These are phyloP conservation scores for Sipha flava DNA, from an alignment of 1,140 invertebrate genomes.

Conservation along the genomic window DNA sequence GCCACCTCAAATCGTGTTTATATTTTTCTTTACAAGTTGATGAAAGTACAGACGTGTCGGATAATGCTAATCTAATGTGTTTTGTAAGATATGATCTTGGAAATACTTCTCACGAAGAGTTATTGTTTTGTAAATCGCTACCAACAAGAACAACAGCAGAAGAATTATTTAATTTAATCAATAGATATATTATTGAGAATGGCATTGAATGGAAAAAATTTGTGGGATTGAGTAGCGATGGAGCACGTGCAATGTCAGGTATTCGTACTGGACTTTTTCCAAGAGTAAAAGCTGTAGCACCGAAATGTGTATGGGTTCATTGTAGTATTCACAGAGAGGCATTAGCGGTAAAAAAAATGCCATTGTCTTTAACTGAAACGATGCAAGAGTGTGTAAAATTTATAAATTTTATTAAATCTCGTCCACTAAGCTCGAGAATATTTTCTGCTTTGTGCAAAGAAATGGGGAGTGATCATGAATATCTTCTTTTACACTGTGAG, in stretches of 20 bases:
- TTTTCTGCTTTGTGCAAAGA: too few species aligned
- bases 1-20: too few species aligned
- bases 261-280: not conserved
- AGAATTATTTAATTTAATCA: not conserved
- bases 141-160: not conserved
- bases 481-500: too few species aligned
- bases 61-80: too few species aligned
- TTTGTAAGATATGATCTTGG: too few species aligned
- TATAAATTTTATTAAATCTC: too few species aligned
- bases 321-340: slow-evolving; percentile 33
- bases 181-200: not conserved
- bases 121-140: too few species aligned
- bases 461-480: too few species aligned
- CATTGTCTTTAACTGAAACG: slow-evolving; percentile 14
- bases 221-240: slow-evolving; percentile 9
- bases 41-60: too few species aligned
- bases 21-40: too few species aligned
- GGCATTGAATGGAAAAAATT: not conserved
- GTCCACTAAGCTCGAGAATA: too few species aligned
- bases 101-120: too few species aligned
- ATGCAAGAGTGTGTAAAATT: slow-evolving; percentile 30
- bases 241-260: slow-evolving; percentile 5
- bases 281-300: not conserved
- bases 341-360: slow-evolving; percentile 22
- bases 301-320: slow-evolving; percentile 26